phyloP scores from a whole-genome alignment of 2,797 vertebrate genomes.

The Simalia tracyae region DNA sequence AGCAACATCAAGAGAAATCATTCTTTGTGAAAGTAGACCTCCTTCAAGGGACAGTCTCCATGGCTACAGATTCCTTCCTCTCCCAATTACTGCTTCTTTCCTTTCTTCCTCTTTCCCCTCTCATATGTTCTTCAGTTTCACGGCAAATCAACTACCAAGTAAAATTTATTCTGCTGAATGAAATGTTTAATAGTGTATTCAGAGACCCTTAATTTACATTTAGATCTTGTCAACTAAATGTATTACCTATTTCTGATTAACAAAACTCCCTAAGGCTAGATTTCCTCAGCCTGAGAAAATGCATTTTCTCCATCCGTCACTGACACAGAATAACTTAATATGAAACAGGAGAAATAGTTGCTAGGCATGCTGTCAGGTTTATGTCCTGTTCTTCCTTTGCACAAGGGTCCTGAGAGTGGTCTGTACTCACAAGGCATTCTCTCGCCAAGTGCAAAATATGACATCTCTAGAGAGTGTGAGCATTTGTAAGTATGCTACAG shows the following conservation, averaged over 20 bases:
- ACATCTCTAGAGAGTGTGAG: background rate
- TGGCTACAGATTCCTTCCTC: background rate
- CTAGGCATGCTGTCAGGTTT: conserved; percentile 32
- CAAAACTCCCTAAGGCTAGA: conserved; percentile 27
- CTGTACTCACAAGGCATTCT: conserved; percentile 25
- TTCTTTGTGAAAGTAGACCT: background rate
- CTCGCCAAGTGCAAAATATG: background rate
- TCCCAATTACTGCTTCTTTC: background rate
- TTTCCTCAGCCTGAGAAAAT: conserved; percentile 39
- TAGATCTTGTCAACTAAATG: conserved; percentile 20
- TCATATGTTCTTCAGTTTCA: background rate
- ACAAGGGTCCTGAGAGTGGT: conserved; percentile 10
- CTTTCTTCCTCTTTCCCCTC: background rate
- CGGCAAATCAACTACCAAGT: background rate
- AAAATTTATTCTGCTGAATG: background rate
- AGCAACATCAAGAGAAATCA: background rate
- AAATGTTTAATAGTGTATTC: conserved; percentile 1
- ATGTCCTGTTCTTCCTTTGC: conserved; percentile 34
- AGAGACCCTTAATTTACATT: conserved; percentile 19
- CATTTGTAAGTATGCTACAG: conserved; percentile 22
- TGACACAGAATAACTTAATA: conserved; percentile 14
- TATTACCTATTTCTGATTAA: conserved; percentile 16
- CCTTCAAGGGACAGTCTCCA: background rate
- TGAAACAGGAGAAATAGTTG: conserved; percentile 31
- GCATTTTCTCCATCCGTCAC: background rate